These are phyloP conservation scores for Diadophis punctatus DNA, from an alignment of 2,113 vertebrate species.

Conservation along the genomic window DNA sequence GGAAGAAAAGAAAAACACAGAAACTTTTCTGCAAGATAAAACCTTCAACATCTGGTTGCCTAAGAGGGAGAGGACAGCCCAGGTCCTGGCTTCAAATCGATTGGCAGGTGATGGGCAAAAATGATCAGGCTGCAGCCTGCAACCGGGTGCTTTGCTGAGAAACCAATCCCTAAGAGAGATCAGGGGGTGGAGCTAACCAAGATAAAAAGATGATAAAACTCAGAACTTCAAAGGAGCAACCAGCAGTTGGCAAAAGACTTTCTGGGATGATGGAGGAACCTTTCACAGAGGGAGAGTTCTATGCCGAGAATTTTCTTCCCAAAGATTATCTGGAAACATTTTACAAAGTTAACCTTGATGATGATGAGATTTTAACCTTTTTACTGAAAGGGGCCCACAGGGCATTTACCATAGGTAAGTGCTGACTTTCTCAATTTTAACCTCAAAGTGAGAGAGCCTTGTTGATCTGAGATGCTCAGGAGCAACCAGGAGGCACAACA, in stretches of 20 bases:
- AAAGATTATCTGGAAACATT: not conserved
- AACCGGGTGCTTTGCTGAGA: rapidly evolving
- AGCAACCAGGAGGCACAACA: too few species aligned
- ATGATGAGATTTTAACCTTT: not conserved
- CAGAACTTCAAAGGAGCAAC: not conserved
- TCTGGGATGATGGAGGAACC: not conserved
- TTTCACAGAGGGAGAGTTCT: not conserved
- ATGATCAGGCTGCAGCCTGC: not conserved
- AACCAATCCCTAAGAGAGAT: not conserved
- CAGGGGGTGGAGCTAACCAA: not conserved
- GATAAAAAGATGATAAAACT: not conserved
- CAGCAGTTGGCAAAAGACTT: not conserved
- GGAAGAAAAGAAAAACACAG: too few species aligned
- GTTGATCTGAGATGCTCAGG: not conserved
- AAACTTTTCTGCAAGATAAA: too few species aligned
- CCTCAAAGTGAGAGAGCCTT: not conserved
- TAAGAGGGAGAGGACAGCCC: not conserved
- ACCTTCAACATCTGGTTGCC: rapidly evolving
- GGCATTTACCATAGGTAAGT: not conserved
- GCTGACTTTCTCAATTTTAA: not conserved
- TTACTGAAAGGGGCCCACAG: not conserved
- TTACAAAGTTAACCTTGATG: not conserved
- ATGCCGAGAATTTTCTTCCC: not conserved
- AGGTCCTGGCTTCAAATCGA: not conserved
- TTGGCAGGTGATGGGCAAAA: not conserved